Conservation (phyloP, 2,797 vertebrate species). For the Myiotriccus ornatus region DNA sequence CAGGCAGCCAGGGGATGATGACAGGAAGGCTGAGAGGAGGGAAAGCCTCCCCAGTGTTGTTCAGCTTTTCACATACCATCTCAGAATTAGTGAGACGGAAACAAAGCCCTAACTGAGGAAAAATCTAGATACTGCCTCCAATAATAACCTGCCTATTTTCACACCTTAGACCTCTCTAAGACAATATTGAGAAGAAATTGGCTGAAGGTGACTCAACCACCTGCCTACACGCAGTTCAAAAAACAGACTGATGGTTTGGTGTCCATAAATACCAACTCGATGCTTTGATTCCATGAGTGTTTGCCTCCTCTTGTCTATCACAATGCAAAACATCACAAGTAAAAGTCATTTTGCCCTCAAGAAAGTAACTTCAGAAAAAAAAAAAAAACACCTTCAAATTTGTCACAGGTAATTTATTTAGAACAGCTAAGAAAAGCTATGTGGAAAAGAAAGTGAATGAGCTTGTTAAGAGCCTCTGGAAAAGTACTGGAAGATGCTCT, state of each 20-base stretch:
- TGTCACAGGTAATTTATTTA: not conserved
- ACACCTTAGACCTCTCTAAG: not conserved
- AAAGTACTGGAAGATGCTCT: not conserved
- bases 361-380: not conserved
- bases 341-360: not conserved
- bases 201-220: not conserved
- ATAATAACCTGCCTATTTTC: not conserved
- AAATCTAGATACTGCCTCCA: not conserved
- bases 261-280: not conserved
- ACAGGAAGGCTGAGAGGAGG: not conserved
- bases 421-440: not conserved
- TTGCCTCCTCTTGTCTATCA: not conserved
- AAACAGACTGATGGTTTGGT: not conserved
- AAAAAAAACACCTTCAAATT: not conserved
- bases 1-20: not conserved
- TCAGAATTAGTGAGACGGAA: not conserved
- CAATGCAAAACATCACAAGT: not conserved
- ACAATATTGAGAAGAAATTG: not conserved
- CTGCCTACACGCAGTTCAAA: not conserved
- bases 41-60: fast-evolving
- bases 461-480: slow-evolving; percentile 9
- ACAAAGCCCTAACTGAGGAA: not conserved
- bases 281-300: not conserved
- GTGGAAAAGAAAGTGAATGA: not conserved
- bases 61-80: not conserved